These are phyloP conservation scores for Catharus minimus DNA, from an alignment of 2,113 vertebrate genomes.

Conservation along the genomic window DNA sequence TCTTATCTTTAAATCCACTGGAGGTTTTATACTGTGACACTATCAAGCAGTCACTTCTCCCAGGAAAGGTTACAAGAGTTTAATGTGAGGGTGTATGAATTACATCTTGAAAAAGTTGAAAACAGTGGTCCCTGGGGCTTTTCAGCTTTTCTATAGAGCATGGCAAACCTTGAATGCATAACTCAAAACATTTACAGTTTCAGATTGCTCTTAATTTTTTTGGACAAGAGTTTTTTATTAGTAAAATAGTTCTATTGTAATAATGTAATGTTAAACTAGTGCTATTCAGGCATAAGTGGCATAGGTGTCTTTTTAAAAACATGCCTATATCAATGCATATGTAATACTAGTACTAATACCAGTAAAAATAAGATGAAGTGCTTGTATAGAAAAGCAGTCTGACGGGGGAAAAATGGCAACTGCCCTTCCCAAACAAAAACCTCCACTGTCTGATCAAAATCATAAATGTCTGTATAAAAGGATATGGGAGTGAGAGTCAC, in stretches of 20 bases:
- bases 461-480: neutral
- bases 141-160: neutral
- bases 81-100: neutral
- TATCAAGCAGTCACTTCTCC: neutral
- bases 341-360: neutral
- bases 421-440: neutral
- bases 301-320: neutral
- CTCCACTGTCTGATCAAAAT: neutral
- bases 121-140: neutral
- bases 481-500: neutral
- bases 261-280: neutral
- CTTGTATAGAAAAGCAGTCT: neutral
- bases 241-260: neutral
- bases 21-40: neutral
- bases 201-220: neutral
- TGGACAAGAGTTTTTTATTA: neutral
- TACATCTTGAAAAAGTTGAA: neutral
- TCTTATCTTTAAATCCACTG: constrained; percentile 4
- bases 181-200: neutral
- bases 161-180: neutral
- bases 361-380: neutral
- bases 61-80: neutral
- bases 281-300: neutral
- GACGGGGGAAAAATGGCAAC: fast-evolving
- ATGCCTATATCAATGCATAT: neutral